phyloP scores from a whole-genome alignment of 2,888 invertebrate genomes.

The Netelia melanura region DNA sequence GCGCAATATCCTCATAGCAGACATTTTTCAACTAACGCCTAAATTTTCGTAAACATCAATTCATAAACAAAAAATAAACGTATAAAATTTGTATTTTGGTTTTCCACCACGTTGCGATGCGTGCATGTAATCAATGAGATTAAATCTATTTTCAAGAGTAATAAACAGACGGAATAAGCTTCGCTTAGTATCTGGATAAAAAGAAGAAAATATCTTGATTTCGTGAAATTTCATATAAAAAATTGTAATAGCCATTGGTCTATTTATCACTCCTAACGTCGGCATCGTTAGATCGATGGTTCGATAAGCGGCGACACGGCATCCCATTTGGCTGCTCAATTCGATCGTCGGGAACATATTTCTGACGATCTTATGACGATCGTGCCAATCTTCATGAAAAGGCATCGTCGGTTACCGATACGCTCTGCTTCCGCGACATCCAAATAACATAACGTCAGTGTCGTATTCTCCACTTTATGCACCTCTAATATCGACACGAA shows the following conservation, averaged over 20 bases:
- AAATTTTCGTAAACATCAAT: no score
- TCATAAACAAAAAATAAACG: no score
- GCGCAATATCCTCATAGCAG: no score
- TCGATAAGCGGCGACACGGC: constrained; percentile 66
- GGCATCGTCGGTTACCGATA: constrained; percentile 63
- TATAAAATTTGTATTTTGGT: no score
- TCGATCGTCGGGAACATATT: constrained; percentile 65
- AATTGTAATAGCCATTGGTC: not conserved
- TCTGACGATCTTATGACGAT: constrained; percentile 38
- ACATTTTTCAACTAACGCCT: no score
- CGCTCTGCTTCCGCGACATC: constrained; percentile 31
- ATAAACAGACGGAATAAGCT: constrained; percentile 55
- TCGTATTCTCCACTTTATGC: not conserved
- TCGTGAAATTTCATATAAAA: not conserved
- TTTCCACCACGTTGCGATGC: not conserved
- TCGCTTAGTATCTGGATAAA: constrained; percentile 56
- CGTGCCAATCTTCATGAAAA: constrained; percentile 73
- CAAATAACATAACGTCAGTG: constrained; percentile 7
- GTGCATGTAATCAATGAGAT: not conserved
- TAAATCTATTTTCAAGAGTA: constrained; percentile 45
- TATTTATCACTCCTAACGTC: constrained; percentile 65
- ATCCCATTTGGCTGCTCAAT: constrained; percentile 68
- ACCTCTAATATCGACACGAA: not conserved
- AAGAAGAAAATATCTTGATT: not conserved
- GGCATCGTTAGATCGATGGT: constrained; percentile 72